Evolutionary conservation across 2,797 vertebrate species (phyloP), one percentile per base, ranked within the genome.

Genomic region (Cossypha polioptera): DNA sequence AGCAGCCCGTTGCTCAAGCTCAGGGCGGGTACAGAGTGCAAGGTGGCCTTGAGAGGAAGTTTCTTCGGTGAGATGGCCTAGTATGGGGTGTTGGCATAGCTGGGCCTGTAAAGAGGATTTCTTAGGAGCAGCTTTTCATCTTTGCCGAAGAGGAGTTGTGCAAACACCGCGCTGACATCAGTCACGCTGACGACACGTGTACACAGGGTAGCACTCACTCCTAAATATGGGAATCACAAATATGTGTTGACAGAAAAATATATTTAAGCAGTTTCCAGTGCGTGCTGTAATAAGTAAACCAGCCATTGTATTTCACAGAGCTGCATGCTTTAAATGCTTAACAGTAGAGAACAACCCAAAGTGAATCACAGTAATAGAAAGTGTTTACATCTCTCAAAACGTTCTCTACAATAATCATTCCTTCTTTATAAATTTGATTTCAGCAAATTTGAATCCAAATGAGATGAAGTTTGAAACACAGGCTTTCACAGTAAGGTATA

Each of bases 81-180:
- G 79, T 95, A 95, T 81, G 95, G 94, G 69, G 2, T 90, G 91
- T 95, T 95, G 75, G 61, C 82, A 45, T 77, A 55, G 89, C 67
- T 91, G 82, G 20, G 79, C 48, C 5, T 63, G 87, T 73, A 25
- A 76, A 69, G 83, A 94, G 59, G 85, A 73, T 90, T 95, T 94
- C 90, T 69, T 25, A 42, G 4, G 59, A 94, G n/a, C 51, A 54
- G 85, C 68, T 76, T 90, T 95, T 94, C 69, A 72, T 92, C 92
- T 79, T 51, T 4, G 5, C 75, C 11, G 1, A 42, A 13, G 66
- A 2, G 45, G 66, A 61, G 73, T 55, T 77, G 65, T 42, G 69
- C 95, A 94, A 95, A 79, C 55, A 11, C 54, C 10, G 35, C 54
- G 81, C 88, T 84, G 95, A 67, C 85, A 95, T 90, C 90, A 92